Base-by-base conservation (phyloP, 1,140 invertebrate species). In the Caerostris extrusa region DNA sequence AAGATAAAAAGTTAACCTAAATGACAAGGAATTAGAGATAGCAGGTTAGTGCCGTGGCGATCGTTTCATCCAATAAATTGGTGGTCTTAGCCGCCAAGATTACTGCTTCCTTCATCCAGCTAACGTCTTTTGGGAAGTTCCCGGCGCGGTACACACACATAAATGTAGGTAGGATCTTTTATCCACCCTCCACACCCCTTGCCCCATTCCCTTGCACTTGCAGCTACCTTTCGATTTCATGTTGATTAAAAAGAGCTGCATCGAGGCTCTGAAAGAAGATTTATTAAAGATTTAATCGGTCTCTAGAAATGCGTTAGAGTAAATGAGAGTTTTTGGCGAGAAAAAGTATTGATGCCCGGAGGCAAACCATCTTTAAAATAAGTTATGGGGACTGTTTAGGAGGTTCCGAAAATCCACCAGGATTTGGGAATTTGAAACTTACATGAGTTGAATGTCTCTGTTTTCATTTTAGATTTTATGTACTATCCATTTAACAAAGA, bases 11-110 rank as follows among this genome's bases (percentile, higher is more conserved):
- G 34, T n/a, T 60, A 71, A 58, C 83, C 91, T 87, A 93, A 93
- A 93, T 87, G 91, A 93, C 91, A 93, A 93, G 91, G 64, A 93
- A 93, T 93, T 87, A 87, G 91, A 87, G 91, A 93, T 93, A 93
- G 82, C 82, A 87, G 91, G 61, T 77, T 93, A 34, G 56, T 19
- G 14, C 57, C 19, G 56, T 17, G 19, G 4, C 61, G 90, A 56
- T 85, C 34, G 69, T 85, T 85, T 85, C 77, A 87, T 87, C 91
- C 83, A 69, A 87, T 93, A 93, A 93, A 93, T 93, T 87, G 91
- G 64, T 53, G 67, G 91, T 71, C 91, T 93, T 87, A 93, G 61
- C 91, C 67, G 64, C 67, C 61, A 71, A 67, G 91, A 93, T 93
- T 93, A 93, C 56, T 64, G 34, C 71, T 58, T 34, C 50, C 71